A percentile compares a stretch with the other conserved stretches of the same genome.
phyloP scores from a whole-genome alignment of 2,113 vertebrate genomes.

The Pedionomus torquatus region DNA sequence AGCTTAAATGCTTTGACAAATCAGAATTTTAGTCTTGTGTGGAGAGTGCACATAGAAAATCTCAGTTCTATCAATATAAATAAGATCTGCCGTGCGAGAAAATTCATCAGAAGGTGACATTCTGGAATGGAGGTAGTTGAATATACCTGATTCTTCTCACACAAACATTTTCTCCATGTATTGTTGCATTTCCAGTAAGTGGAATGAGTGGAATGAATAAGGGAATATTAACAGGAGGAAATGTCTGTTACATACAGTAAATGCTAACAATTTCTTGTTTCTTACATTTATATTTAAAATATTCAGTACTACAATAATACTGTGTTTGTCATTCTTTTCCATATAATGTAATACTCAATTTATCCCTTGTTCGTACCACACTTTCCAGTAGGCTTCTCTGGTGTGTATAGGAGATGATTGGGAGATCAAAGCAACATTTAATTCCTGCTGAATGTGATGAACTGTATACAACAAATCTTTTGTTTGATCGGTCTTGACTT shows the following conservation, averaged over 20 bases:
- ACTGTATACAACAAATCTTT: background rate
- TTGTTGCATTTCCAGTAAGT: background rate
- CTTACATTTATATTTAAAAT: background rate
- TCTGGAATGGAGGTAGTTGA: background rate
- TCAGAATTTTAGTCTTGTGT: background rate
- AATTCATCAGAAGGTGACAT: rapidly evolving
- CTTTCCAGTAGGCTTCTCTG: background rate
- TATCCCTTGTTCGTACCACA: background rate
- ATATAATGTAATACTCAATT: background rate
- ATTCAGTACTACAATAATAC: background rate
- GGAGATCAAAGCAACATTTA: background rate
- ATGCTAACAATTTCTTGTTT: background rate
- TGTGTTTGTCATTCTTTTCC: background rate
- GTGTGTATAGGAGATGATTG: background rate
- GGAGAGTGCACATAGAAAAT: background rate
- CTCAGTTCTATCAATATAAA: background rate
- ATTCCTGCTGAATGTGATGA: background rate
- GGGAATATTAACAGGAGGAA: background rate
- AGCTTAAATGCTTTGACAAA: background rate
- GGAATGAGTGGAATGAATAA: no score
- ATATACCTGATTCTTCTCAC: background rate
- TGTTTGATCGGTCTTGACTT: background rate
- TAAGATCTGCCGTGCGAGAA: background rate
- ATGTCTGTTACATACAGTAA: background rate
- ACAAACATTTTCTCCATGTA: background rate